A percentile compares a stretch with the other conserved stretches of the same genome.
phyloP scores from a whole-genome alignment of 2,797 vertebrate species.

The Sciaenops ocellatus region DNA sequence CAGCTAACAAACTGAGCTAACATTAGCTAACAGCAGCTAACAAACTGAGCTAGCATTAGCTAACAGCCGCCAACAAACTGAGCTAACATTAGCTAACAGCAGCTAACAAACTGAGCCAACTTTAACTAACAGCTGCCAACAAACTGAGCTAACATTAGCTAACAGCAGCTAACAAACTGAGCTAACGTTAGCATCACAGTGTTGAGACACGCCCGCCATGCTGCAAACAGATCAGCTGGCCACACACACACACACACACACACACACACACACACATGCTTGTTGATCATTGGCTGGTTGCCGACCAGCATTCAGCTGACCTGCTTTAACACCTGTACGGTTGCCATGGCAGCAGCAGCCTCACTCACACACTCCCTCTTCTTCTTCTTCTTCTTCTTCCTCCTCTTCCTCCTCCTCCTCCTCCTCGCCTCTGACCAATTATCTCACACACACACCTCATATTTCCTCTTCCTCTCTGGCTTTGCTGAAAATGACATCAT shows the following conservation, averaged over 20 bases:
- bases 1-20: too few species aligned
- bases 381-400: not conserved
- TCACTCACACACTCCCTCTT: constrained; percentile 13
- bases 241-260: constrained; percentile 31
- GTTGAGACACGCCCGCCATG: not conserved
- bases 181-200: too few species aligned
- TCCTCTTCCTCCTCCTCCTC: constrained; percentile 33
- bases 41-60: too few species aligned
- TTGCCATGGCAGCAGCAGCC: constrained; percentile 72
- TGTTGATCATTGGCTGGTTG: constrained; percentile 22
- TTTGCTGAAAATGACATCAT: constrained; percentile 74
- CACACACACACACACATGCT: constrained; percentile 42
- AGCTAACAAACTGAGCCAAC: too few species aligned
- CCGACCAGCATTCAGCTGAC: constrained; percentile 72
- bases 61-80: too few species aligned
- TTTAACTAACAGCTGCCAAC: too few species aligned
- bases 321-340: constrained; percentile 80
- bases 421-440: constrained; percentile 51
- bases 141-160: too few species aligned
- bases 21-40: too few species aligned
- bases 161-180: too few species aligned
- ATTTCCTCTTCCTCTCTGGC: constrained; percentile 31
- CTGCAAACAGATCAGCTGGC: constrained; percentile 36
- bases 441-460: constrained; percentile 25
- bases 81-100: too few species aligned